Conservation (phyloP, 64 coral and sea anemone species). For the Trachythela sp. region DNA sequence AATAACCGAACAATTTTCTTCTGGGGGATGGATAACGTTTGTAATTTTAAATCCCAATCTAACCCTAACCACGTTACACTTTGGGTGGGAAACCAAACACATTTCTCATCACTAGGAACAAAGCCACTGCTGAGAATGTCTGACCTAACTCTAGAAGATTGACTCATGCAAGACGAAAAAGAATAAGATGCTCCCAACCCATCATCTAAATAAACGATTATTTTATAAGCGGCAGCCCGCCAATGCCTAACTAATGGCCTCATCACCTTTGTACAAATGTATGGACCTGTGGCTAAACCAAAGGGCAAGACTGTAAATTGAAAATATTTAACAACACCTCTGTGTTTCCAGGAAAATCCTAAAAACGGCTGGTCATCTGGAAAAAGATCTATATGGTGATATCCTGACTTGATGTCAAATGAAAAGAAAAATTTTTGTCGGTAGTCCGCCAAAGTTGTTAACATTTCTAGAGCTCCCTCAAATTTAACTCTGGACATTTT, state of each 20-base stretch:
- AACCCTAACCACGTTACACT: too few relatives aligned
- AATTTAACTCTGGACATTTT: slow-evolving; percentile 54
- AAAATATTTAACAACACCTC: background rate
- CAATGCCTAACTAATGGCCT: slow-evolving; percentile 30
- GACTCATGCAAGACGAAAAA: background rate
- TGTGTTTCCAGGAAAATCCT: slow-evolving; percentile 38
- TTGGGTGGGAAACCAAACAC: too few relatives aligned
- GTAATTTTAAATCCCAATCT: slow-evolving; percentile 16
- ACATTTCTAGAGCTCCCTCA: slow-evolving; percentile 52
- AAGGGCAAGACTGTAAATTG: slow-evolving; percentile 36
- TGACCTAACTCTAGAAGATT: background rate
- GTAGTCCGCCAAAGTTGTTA: slow-evolving; percentile 11
- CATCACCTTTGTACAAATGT: slow-evolving; percentile 39
- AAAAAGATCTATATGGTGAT: slow-evolving; percentile 41
- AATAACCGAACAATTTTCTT: background rate
- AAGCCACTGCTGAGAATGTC: too few relatives aligned
- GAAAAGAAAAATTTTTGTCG: slow-evolving; percentile 36
- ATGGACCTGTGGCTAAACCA: slow-evolving; percentile 22
- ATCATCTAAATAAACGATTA: too few relatives aligned
- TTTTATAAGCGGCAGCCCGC: too few relatives aligned
- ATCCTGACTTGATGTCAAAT: slow-evolving; percentile 53
- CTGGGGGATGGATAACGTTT: too few relatives aligned
- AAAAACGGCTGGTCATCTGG: slow-evolving; percentile 12
- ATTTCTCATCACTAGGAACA: too few relatives aligned
- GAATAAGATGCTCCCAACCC: background rate